Conservation (phyloP, 2,888 invertebrate genomes). For the Spodoptera picta region DNA sequence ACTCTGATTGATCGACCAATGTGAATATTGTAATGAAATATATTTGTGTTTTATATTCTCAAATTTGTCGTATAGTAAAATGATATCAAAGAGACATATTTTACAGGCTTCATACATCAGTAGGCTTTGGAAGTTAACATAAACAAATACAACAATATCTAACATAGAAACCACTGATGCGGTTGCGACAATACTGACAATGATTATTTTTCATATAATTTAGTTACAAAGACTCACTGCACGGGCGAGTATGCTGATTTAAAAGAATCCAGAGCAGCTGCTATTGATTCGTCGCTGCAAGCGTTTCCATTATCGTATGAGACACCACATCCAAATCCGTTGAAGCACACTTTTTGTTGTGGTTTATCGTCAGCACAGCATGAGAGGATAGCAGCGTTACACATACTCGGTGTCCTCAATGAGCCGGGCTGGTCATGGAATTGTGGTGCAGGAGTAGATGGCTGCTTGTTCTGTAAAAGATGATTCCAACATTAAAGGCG, state of each 20-base stretch:
- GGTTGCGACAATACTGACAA: constrained; percentile 65
- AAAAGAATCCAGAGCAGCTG: constrained; percentile 67
- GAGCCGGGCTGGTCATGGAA: constrained; percentile 17
- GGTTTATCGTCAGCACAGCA: constrained; percentile 66
- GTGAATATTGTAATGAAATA: no score
- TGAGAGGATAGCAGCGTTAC: constrained; percentile 73
- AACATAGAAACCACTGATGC: constrained; percentile 34
- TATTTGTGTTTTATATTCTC: no score
- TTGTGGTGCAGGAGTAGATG: constrained; percentile 53
- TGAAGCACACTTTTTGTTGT: constrained; percentile 68
- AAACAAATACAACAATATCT: constrained; percentile 40
- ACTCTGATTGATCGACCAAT: no score
- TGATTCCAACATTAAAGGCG: constrained; percentile 35
- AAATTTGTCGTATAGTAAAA: not conserved
- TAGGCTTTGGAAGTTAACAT: constrained; percentile 27
- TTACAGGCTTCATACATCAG: constrained; percentile 13
- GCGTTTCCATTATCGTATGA: constrained; percentile 60
- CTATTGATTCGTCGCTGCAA: constrained; percentile 64
- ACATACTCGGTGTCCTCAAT: constrained; percentile 58
- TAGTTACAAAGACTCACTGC: constrained; percentile 49
- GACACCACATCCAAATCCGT: constrained; percentile 63
- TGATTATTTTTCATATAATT: constrained; percentile 32
- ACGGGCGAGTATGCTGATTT: constrained; percentile 67
- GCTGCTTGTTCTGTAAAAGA: constrained; percentile 52
- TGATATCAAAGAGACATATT: not conserved